Conservation (phyloP, 2,888 invertebrate genomes). For the Calameuta pallipes region DNA sequence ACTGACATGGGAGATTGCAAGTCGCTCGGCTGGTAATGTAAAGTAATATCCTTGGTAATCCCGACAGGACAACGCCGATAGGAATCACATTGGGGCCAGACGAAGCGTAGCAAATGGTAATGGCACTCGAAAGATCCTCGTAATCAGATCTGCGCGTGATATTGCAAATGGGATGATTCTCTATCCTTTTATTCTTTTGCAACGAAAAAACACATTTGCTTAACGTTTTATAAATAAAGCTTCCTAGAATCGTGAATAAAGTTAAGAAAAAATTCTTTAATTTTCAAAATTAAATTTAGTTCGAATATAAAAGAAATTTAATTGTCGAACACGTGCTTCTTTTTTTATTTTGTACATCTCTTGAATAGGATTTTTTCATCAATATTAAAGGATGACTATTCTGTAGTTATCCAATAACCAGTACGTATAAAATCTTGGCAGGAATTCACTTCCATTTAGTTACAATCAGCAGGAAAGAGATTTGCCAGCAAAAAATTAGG, state of each 20-base stretch:
- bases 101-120: slow-evolving; percentile 17
- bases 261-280: not conserved
- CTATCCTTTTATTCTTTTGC: not conserved
- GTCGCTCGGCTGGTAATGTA: slow-evolving; percentile 25
- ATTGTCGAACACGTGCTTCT: not conserved
- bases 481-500: no score
- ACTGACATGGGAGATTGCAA: slow-evolving; percentile 6
- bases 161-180: slow-evolving; percentile 8
- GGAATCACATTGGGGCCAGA: slow-evolving; percentile 24
- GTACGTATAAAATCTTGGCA: not conserved
- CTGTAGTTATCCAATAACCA: not conserved
- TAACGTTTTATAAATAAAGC: not conserved
- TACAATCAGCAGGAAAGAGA: not conserved
- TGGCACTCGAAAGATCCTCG: slow-evolving; percentile 16
- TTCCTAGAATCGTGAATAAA: not conserved
- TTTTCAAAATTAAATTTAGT: not conserved
- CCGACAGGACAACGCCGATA: slow-evolving; percentile 8
- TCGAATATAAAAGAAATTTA: not conserved
- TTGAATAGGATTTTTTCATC: not conserved
- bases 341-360: not conserved
- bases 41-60: not conserved
- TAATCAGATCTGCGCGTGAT: slow-evolving; percentile 28
- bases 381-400: no score
- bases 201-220: not conserved
- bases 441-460: not conserved